phyloP scores from a whole-genome alignment of 1,140 invertebrate genomes.

The Capitella teleta region DNA sequence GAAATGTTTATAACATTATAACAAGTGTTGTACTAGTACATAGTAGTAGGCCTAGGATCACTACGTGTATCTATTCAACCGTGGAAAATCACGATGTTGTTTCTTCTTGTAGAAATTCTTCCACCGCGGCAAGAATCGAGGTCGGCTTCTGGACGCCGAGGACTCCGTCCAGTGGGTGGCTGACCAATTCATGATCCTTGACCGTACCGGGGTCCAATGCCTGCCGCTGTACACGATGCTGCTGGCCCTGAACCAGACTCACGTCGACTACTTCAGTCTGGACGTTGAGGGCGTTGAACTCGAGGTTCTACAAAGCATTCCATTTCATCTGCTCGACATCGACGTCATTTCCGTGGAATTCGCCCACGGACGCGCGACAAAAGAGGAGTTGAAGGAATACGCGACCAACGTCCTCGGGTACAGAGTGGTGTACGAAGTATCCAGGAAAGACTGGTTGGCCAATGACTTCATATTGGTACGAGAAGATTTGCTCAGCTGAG shows the following conservation, averaged over 20 bases:
- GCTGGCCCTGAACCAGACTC: conserved; percentile 12
- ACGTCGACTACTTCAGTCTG: conserved; percentile 27
- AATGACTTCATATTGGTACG: background rate
- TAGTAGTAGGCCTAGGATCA: too few relatives aligned
- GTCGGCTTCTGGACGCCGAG: background rate
- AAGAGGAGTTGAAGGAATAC: background rate
- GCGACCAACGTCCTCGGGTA: background rate
- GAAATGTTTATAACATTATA: too few relatives aligned
- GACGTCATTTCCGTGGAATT: conserved; percentile 1
- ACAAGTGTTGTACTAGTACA: too few relatives aligned
- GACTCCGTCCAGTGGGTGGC: background rate
- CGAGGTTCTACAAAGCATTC: conserved; percentile 6
- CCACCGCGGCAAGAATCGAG: background rate
- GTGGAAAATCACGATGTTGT: too few relatives aligned
- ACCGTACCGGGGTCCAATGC: background rate
- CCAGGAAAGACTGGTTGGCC: background rate
- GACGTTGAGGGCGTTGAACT: conserved; percentile 32
- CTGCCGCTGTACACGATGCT: conserved; percentile 6
- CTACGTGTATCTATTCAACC: too few relatives aligned
- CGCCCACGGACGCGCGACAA: background rate
- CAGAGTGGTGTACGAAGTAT: background rate
- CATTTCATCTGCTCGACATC: background rate
- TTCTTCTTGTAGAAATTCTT: background rate
- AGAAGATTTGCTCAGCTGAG: too few relatives aligned
- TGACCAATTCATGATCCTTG: background rate